phyloP scores from a whole-genome alignment of 2,113 vertebrate genomes.

The Poeciliopsis retropinna region DNA sequence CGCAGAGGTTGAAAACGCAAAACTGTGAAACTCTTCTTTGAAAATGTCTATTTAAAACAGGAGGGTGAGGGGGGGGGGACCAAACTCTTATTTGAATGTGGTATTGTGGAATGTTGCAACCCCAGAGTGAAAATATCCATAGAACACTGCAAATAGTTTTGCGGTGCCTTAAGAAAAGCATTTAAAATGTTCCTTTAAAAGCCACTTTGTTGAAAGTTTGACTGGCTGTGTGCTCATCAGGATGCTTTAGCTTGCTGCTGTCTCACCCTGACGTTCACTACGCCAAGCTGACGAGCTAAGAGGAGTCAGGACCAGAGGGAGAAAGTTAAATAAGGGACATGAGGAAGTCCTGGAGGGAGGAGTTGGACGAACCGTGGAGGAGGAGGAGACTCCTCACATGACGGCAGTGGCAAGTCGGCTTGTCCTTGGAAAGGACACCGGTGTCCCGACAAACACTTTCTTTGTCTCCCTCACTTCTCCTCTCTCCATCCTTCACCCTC shows the following conservation, averaged over 20 bases:
- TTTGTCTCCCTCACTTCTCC: conserved; percentile 37
- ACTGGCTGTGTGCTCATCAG: background rate
- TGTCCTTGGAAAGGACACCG: conserved; percentile 70
- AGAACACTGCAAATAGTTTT: no score
- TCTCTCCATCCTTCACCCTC: conserved; percentile 13
- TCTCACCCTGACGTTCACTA: conserved; percentile 19
- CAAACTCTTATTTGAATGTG: background rate
- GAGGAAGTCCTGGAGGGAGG: conserved; percentile 34
- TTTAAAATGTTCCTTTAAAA: background rate
- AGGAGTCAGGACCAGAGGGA: conserved; percentile 4
- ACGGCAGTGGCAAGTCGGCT: conserved; percentile 51
- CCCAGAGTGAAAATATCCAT: no score
- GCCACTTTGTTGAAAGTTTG: background rate
- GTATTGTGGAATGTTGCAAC: background rate
- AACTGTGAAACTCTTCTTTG: no score
- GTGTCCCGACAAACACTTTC: conserved; percentile 44
- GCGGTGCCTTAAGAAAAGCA: no score
- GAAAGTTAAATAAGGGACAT: conserved; percentile 35
- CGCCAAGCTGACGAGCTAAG: background rate
- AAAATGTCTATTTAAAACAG: no score
- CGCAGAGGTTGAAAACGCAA: no score
- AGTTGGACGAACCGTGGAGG: conserved; percentile 13
- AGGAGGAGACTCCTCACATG: conserved; percentile 59
- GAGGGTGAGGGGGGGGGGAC: no score
- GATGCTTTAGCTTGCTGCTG: background rate